Conservation (phyloP, 1,140 invertebrate genomes). For the Drosophila orosa region DNA sequence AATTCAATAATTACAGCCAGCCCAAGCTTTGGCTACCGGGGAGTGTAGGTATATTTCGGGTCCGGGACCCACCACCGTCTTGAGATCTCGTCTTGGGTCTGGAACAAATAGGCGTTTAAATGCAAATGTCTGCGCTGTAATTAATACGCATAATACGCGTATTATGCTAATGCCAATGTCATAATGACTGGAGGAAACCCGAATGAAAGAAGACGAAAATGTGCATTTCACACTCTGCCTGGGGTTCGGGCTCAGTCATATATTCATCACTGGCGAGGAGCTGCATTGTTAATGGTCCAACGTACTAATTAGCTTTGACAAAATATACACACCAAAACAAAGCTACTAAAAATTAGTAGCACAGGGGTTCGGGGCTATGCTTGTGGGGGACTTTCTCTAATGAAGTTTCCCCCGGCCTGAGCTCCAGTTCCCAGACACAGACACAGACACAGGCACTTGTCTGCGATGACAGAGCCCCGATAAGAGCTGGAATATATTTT, state of each 20-base stretch:
- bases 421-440: constrained; percentile 39
- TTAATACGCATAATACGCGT: constrained; percentile 83
- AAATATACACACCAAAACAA: constrained; percentile 60
- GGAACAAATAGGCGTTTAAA: constrained; percentile 81
- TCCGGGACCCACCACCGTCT: constrained; percentile 50
- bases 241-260: constrained; percentile 54
- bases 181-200: constrained; percentile 65
- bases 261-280: constrained; percentile 67
- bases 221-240: constrained; percentile 69
- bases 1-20: constrained; percentile 79
- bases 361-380: constrained; percentile 3
- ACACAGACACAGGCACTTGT: constrained; percentile 50
- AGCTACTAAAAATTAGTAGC: constrained; percentile 77
- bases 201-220: constrained; percentile 51
- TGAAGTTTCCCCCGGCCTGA: constrained; percentile 65
- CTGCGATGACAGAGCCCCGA: constrained; percentile 67
- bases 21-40: constrained; percentile 64
- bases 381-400: constrained; percentile 70
- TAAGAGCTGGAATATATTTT: constrained; percentile 69
- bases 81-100: constrained; percentile 38
- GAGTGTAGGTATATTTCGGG: constrained; percentile 13
- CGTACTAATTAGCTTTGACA: constrained; percentile 83
- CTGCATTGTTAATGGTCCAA: constrained; percentile 74
- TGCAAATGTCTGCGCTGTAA: constrained; percentile 80
- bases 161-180: constrained; percentile 77